These are phyloP conservation scores for Heliconius ismenius DNA, from an alignment of 2,888 invertebrate species.

Conservation along the genomic window DNA sequence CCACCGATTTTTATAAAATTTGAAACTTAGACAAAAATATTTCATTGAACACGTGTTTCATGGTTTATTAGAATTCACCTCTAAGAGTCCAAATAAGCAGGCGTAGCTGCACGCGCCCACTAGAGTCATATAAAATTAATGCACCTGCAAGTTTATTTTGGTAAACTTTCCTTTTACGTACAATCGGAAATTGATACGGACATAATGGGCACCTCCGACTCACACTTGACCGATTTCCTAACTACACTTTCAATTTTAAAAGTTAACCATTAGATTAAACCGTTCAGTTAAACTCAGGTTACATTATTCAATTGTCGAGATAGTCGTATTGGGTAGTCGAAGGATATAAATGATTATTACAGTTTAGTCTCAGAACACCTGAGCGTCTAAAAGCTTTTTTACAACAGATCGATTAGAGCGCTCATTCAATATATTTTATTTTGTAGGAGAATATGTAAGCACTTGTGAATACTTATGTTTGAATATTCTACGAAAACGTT, in stretches of 20 bases:
- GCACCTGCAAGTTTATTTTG: no score
- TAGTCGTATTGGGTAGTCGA: constrained; percentile 39
- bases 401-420: constrained; percentile 38
- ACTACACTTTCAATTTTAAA: background rate
- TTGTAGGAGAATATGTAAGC: background rate
- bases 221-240: background rate
- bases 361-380: constrained; percentile 41
- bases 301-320: constrained; percentile 40
- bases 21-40: no score
- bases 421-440: constrained; percentile 2
- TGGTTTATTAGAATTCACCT: no score
- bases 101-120: no score
- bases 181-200: no score
- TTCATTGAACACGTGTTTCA: no score
- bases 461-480: constrained; percentile 7
- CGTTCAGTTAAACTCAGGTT: constrained; percentile 30
- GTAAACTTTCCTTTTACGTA: no score
- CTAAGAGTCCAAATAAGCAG: no score
- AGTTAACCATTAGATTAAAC: constrained; percentile 17
- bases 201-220: background rate
- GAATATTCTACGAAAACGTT: background rate
- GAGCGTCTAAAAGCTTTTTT: constrained; percentile 44
- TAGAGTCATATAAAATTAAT: no score
- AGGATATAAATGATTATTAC: constrained; percentile 44
- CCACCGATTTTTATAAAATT: no score